These are phyloP conservation scores for Discoglossus pictus DNA, from an alignment of 2,797 vertebrate genomes.

Conservation along the genomic window DNA sequence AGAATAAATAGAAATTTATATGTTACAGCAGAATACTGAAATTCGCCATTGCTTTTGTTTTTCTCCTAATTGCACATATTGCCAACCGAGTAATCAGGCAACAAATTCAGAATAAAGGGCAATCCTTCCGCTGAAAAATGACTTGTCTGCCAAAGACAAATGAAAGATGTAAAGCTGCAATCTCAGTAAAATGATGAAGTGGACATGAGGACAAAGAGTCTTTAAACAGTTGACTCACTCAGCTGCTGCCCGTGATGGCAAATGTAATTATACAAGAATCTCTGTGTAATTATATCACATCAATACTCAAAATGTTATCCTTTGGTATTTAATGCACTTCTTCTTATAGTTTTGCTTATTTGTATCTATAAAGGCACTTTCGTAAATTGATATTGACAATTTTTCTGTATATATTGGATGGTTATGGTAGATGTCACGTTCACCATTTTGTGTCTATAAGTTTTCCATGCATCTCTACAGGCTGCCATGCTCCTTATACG, in stretches of 20 bases:
- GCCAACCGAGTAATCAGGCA: slow-evolving; percentile 30
- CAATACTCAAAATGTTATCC: too few relatives aligned
- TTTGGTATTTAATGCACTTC: too few relatives aligned
- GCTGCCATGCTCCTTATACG: too few relatives aligned
- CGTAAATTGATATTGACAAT: too few relatives aligned
- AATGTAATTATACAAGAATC: not conserved
- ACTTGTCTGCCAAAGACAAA: slow-evolving; percentile 28
- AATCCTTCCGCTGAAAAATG: slow-evolving; percentile 34
- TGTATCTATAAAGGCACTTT: too few relatives aligned
- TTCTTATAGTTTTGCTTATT: too few relatives aligned
- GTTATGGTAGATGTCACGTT: too few relatives aligned
- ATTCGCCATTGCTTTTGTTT: slow-evolving; percentile 9
- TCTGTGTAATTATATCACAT: too few relatives aligned
- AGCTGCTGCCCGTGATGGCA: not conserved
- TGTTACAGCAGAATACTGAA: too few relatives aligned
- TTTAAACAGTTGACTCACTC: slow-evolving; percentile 8
- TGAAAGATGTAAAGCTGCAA: slow-evolving; percentile 34
- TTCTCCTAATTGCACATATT: slow-evolving; percentile 27
- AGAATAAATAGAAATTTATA: too few relatives aligned
- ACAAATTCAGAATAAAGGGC: slow-evolving; percentile 33
- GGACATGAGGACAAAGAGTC: not conserved
- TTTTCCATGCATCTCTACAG: too few relatives aligned
- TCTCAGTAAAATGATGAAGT: slow-evolving; percentile 29
- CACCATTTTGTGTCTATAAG: too few relatives aligned
- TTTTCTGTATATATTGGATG: not conserved